A percentile compares a stretch with the other conserved stretches of the same genome.
These are phyloP conservation scores for Saccostrea cuccullata DNA, from an alignment of 1,140 invertebrate species.

Conservation along the genomic window DNA sequence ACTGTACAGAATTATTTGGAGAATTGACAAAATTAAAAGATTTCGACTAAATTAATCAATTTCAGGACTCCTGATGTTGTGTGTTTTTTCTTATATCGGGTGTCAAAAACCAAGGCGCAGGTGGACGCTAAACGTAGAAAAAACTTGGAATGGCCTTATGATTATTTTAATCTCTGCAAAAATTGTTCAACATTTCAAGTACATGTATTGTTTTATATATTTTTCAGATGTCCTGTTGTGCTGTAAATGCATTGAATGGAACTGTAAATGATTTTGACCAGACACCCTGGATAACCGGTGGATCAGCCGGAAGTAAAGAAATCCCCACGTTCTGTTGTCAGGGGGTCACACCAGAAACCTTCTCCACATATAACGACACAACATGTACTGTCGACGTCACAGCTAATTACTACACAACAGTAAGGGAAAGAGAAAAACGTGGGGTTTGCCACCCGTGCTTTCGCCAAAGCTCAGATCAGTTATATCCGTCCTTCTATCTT, in stretches of 20 bases:
- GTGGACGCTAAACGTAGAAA: too few relatives aligned
- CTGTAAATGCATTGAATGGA: conserved; percentile 5
- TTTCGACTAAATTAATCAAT: too few relatives aligned
- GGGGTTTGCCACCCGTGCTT: too few relatives aligned
- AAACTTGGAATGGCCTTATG: too few relatives aligned
- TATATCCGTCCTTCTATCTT: too few relatives aligned
- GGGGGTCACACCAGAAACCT: not conserved
- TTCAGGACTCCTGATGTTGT: too few relatives aligned
- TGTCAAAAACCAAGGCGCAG: too few relatives aligned
- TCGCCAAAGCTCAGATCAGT: too few relatives aligned
- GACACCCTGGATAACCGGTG: conserved; percentile 21
- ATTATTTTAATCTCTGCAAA: too few relatives aligned
- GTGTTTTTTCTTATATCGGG: too few relatives aligned
- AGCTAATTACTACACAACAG: not conserved
- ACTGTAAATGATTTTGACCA: conserved; percentile 38
- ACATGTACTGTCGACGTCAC: conserved; percentile 28
- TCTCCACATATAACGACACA: not conserved
- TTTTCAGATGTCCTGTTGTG: conserved; percentile 35
- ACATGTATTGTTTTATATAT: not conserved
- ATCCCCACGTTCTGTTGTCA: conserved; percentile 38
- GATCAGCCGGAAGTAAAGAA: not conserved
- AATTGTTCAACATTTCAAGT: not conserved
- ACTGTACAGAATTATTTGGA: too few relatives aligned
- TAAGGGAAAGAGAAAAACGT: not conserved
- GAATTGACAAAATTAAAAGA: too few relatives aligned